Conservation (phyloP, 2,888 invertebrate genomes). For the Brachypterus glaber region DNA sequence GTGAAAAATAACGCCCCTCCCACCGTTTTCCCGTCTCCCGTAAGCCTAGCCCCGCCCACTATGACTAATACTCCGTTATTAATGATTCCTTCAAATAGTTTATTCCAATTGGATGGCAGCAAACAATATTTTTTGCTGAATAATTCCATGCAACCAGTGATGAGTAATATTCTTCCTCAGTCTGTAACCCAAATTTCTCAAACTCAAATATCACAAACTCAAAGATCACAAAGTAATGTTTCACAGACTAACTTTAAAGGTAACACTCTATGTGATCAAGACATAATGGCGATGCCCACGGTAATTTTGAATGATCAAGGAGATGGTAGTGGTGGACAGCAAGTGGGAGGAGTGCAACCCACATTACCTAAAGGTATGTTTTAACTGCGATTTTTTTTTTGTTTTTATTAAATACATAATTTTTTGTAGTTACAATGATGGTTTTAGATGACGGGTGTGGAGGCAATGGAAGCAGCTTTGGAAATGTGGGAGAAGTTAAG, state of each 20-base stretch:
- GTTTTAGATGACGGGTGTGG: too few species aligned
- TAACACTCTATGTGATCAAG: constrained; percentile 27
- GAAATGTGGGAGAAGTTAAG: too few species aligned
- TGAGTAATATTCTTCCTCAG: not conserved
- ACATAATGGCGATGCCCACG: constrained; percentile 36
- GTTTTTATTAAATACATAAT: too few species aligned
- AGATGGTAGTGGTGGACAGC: not conserved
- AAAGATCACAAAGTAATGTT: too few species aligned
- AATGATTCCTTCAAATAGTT: constrained; percentile 4
- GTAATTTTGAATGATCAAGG: constrained; percentile 27
- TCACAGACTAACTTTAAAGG: constrained; percentile 17
- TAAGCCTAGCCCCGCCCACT: not conserved
- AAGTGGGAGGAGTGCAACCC: too few species aligned
- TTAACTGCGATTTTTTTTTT: too few species aligned
- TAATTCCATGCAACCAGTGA: constrained; percentile 3
- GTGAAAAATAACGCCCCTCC: too few species aligned
- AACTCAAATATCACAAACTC: too few species aligned
- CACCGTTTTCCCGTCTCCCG: constrained; percentile 6
- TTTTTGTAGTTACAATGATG: too few species aligned
- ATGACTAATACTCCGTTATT: constrained; percentile 6
- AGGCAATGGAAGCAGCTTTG: too few species aligned
- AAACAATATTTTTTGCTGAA: constrained; percentile 9
- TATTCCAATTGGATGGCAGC: constrained; percentile 7
- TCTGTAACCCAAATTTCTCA: too few species aligned
- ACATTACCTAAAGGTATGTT: too few species aligned